phyloP scores from a whole-genome alignment of 2,113 vertebrate species.

The Corynorhinus townsendii region DNA sequence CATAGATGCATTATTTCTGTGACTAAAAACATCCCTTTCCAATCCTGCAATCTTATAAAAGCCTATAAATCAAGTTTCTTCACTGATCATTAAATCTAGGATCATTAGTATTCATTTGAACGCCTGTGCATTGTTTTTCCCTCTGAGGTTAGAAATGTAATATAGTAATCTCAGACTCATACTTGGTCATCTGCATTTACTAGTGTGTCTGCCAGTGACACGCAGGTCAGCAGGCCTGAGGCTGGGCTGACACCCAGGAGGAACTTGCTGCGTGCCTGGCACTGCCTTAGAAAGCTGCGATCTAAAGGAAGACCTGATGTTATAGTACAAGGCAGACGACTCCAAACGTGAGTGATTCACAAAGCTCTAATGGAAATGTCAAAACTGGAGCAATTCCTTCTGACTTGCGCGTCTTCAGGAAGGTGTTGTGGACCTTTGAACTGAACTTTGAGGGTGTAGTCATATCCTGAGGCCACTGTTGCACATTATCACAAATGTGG shows the following conservation, averaged over 20 bases:
- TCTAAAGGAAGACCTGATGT: not conserved
- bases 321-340: accelerated
- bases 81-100: not conserved
- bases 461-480: not conserved
- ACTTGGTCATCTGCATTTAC: not conserved
- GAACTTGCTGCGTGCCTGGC: accelerated
- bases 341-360: accelerated
- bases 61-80: not conserved
- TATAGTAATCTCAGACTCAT: accelerated
- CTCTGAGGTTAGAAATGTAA: not conserved
- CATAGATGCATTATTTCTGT: not conserved
- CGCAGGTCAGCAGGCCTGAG: accelerated
- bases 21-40: not conserved
- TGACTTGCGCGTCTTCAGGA: not conserved
- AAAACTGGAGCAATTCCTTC: not conserved
- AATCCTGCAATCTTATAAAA: not conserved
- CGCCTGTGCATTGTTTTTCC: not conserved
- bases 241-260: accelerated
- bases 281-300: accelerated
- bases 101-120: not conserved
- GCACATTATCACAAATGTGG: accelerated
- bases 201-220: not conserved
- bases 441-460: not conserved
- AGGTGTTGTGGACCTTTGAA: not conserved
- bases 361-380: not conserved